A percentile compares a stretch with the other conserved stretches of the same genome.
phyloP scores from a whole-genome alignment of 2,888 invertebrate species.

The Clepsis dumicolana region DNA sequence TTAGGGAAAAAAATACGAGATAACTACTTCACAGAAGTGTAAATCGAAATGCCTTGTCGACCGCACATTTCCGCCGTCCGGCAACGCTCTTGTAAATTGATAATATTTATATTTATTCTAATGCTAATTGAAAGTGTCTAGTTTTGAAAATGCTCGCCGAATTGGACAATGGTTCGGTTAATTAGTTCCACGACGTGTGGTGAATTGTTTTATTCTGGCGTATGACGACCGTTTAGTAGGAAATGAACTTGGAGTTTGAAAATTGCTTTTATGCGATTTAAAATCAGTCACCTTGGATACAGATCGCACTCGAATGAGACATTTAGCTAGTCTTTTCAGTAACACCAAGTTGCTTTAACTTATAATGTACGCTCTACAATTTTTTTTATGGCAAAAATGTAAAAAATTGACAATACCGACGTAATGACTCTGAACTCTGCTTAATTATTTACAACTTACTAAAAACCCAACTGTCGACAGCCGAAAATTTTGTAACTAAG shows the following conservation, averaged over 20 bases:
- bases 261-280: conserved; percentile 15
- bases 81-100: conserved; percentile 8
- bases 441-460: not conserved
- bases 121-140: conserved; percentile 36
- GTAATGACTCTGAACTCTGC: not conserved
- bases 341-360: not conserved
- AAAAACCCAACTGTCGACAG: not conserved
- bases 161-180: conserved; percentile 13
- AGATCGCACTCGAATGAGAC: not conserved
- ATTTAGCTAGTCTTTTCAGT: not conserved
- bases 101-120: conserved; percentile 31
- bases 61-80: conserved; percentile 7
- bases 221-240: conserved; percentile 17
- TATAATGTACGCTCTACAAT: not conserved
- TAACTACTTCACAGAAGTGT: conserved; percentile 19
- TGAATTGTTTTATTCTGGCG: conserved; percentile 8
- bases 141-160: conserved; percentile 21
- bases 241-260: conserved; percentile 34
- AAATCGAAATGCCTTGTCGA: not conserved
- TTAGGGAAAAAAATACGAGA: not conserved
- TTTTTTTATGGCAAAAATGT: not conserved
- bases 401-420: not conserved
- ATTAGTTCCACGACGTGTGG: conserved; percentile 24
- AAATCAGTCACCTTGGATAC: conserved; percentile 20
- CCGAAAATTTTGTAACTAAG: not conserved